Conservation (phyloP, 2,113 vertebrate genomes). For the Anoplopoma fimbria region DNA sequence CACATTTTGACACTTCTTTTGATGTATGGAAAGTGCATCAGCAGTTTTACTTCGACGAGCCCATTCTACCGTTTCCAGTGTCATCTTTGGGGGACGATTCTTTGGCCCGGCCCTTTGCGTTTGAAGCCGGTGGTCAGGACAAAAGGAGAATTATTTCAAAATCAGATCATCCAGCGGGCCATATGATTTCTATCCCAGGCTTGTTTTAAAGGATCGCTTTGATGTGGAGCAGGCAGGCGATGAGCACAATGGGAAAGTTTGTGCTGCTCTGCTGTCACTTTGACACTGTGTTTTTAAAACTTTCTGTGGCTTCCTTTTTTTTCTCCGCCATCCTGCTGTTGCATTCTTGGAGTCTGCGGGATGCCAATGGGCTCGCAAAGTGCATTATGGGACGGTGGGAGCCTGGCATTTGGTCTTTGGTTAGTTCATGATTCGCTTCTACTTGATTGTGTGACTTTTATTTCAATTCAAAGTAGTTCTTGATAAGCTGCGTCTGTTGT, state of each 20-base stretch:
- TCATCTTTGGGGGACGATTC: slow-evolving; percentile 57
- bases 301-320: slow-evolving; percentile 31
- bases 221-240: slow-evolving; percentile 35
- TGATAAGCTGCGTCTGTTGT: background rate
- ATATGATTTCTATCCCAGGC: slow-evolving; percentile 56
- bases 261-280: slow-evolving; percentile 56
- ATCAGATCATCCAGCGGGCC: slow-evolving; percentile 55
- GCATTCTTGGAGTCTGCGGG: slow-evolving; percentile 58
- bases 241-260: slow-evolving; percentile 61
- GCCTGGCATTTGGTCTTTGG: slow-evolving; percentile 35
- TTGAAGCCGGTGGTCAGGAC: slow-evolving; percentile 56
- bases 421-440: background rate
- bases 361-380: slow-evolving; percentile 28
- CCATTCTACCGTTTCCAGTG: slow-evolving; percentile 46
- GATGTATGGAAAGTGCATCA: slow-evolving; percentile 55
- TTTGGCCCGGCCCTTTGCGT: slow-evolving; percentile 29
- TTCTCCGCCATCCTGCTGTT: slow-evolving; percentile 51
- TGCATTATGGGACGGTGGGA: slow-evolving; percentile 53
- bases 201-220: slow-evolving; percentile 56
- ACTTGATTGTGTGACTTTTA: background rate
- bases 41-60: slow-evolving; percentile 34
- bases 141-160: slow-evolving; percentile 70
- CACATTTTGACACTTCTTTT: slow-evolving; percentile 72
- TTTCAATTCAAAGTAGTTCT: background rate
- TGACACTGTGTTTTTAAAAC: slow-evolving; percentile 58